Conservation (phyloP, 2,797 vertebrate species). For the Pempheris klunzingeri region DNA sequence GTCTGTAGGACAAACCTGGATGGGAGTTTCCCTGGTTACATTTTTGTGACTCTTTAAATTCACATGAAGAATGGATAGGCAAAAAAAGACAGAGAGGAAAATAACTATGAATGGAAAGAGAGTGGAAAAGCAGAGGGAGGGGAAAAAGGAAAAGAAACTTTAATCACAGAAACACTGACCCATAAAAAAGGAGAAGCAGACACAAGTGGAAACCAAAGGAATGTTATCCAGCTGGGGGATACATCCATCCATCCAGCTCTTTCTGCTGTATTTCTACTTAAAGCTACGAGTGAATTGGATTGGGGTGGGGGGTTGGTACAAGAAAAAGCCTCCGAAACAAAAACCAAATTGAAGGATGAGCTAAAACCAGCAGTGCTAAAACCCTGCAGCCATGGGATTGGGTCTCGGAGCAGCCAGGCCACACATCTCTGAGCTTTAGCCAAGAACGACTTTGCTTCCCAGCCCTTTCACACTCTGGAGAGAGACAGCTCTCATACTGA, state of each 20-base stretch:
- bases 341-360: conserved; percentile 82
- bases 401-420: conserved; percentile 58
- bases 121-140: conserved; percentile 71
- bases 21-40: conserved; percentile 64
- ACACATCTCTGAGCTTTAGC: conserved; percentile 62
- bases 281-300: conserved; percentile 61
- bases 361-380: conserved; percentile 81
- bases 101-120: conserved; percentile 81
- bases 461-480: conserved; percentile 63
- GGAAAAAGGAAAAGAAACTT: conserved; percentile 70
- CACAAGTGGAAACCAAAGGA: conserved; percentile 87
- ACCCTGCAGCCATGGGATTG: conserved; percentile 59
- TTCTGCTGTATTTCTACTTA: conserved; percentile 85
- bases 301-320: conserved; percentile 53
- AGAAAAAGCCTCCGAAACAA: conserved; percentile 70
- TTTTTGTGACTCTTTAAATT: conserved; percentile 69
- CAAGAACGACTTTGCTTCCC: conserved; percentile 62
- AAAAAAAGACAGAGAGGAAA: conserved; percentile 62
- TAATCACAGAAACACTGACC: conserved; percentile 87
- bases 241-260: conserved; percentile 77
- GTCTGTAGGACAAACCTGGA: conserved; percentile 32
- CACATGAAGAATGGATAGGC: conserved; percentile 61
- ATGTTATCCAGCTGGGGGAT: conserved; percentile 85
- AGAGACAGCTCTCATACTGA: conserved; percentile 44
- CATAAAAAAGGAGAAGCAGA: conserved; percentile 84